Evolutionary conservation across 2,113 vertebrate species (phyloP).

Genomic region (Hassar affinis): DNA sequence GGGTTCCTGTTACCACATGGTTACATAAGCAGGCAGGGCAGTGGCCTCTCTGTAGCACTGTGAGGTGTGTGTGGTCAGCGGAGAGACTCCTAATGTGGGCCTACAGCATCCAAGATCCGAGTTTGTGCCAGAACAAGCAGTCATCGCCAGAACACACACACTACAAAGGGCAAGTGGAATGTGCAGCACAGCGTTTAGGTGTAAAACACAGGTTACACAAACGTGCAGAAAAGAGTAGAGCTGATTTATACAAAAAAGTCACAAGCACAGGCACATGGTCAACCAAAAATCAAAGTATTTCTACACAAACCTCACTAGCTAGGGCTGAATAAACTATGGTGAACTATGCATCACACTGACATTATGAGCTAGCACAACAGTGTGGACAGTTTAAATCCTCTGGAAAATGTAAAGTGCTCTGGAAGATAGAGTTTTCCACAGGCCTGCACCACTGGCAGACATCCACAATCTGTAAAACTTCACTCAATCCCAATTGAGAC

Average conservation of each 20-base stretch:
- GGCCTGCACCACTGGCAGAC: constrained; percentile 4
- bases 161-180: constrained; percentile 38
- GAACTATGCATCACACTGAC: not conserved
- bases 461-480: constrained; percentile 28
- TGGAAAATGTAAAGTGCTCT: constrained; percentile 16
- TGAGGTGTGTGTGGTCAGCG: constrained; percentile 53
- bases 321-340: not conserved
- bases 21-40: constrained; percentile 41
- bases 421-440: constrained; percentile 34
- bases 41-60: constrained; percentile 38
- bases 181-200: constrained; percentile 33
- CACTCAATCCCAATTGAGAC: not conserved
- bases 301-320: constrained; percentile 15
- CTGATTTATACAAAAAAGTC: constrained; percentile 20
- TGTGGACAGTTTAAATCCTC: constrained; percentile 25
- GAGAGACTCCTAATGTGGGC: constrained; percentile 50
- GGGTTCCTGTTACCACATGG: constrained; percentile 30
- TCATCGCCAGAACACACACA: constrained; percentile 36
- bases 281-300: not conserved
- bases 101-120: constrained; percentile 41
- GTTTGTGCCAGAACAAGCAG: constrained; percentile 38
- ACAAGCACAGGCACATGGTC: not conserved
- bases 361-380: constrained; percentile 27
- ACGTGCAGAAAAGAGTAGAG: constrained; percentile 8
- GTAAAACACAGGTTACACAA: constrained; percentile 38